These are phyloP conservation scores for Emmelina monodactyla DNA, from an alignment of 2,888 invertebrate genomes.

Conservation along the genomic window DNA sequence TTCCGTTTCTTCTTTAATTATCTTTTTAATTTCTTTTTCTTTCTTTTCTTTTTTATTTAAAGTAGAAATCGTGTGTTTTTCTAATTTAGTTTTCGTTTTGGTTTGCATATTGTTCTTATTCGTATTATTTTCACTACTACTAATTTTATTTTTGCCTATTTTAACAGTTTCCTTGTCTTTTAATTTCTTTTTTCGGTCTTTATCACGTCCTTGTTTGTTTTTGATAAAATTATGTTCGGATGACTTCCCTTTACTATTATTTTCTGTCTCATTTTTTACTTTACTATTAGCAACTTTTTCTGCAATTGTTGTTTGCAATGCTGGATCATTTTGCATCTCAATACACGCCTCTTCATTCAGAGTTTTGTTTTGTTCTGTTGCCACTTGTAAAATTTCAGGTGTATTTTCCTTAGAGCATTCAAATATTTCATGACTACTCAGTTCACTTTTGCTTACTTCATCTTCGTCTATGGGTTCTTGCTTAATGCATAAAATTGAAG, in stretches of 20 bases:
- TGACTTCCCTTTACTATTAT: not conserved
- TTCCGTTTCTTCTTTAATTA: slow-evolving; percentile 41
- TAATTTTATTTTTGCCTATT: slow-evolving; percentile 23
- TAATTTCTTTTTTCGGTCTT: slow-evolving; percentile 1
- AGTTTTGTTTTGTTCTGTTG: no score
- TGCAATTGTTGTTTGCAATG: not conserved
- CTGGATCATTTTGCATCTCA: not conserved
- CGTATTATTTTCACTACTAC: slow-evolving; percentile 24
- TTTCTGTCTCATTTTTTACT: not conserved
- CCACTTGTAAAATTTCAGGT: no score
- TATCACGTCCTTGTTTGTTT: not conserved
- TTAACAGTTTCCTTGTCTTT: slow-evolving; percentile 15
- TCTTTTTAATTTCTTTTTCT: slow-evolving; percentile 24
- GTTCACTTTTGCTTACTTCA: slow-evolving; percentile 23
- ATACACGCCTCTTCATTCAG: no score
- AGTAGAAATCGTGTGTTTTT: slow-evolving; percentile 21
- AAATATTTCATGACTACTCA: not conserved
- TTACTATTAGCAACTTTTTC: not conserved
- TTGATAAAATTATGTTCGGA: not conserved
- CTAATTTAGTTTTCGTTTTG: slow-evolving; percentile 28
- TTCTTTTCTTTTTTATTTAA: slow-evolving; percentile 30
- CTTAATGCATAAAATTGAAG: slow-evolving; percentile 17
- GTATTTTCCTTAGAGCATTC: no score
- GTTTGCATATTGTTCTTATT: slow-evolving; percentile 23
- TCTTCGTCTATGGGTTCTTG: slow-evolving; percentile 47